Evolutionary conservation across 2,797 vertebrate genomes (phyloP).

Genomic region (Onychomys arenicola): DNA sequence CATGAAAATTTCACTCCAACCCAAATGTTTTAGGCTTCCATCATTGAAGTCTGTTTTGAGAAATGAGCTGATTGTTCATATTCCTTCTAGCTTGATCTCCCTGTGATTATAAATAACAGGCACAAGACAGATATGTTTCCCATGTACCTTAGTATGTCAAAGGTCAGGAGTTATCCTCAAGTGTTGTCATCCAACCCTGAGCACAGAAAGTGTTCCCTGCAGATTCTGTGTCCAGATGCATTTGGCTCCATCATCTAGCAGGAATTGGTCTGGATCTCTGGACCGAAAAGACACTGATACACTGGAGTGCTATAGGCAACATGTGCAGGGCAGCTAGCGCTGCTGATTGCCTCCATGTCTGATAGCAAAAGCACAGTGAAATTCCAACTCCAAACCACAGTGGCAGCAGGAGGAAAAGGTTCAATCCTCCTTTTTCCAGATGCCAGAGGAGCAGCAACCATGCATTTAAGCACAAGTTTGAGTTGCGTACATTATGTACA

Average conservation of each 20-base stretch:
- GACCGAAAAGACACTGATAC: neutral
- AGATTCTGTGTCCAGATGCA: neutral
- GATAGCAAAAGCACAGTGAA: constrained; percentile 40
- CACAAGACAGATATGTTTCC: constrained; percentile 4
- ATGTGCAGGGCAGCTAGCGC: constrained; percentile 28
- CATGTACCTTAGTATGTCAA: constrained; percentile 10
- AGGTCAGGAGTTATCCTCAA: constrained; percentile 5
- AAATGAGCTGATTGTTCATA: constrained; percentile 43
- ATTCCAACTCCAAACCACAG: constrained; percentile 47
- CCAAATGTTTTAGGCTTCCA: neutral
- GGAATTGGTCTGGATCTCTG: neutral
- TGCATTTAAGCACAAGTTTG: constrained; percentile 38
- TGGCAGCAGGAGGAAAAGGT: constrained; percentile 54
- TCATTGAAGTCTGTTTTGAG: neutral
- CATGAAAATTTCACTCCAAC: constrained; percentile 8
- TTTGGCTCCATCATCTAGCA: neutral
- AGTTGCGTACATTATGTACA: constrained; percentile 25
- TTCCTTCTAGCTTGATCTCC: neutral
- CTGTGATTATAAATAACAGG: constrained; percentile 16
- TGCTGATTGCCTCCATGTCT: neutral
- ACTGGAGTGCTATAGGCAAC: neutral
- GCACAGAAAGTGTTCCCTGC: neutral
- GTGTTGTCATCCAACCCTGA: neutral
- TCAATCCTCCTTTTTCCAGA: constrained; percentile 47
- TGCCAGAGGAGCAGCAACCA: constrained; percentile 46